phyloP scores from a whole-genome alignment of 2,113 vertebrate species.

The Amia ocellicauda region DNA sequence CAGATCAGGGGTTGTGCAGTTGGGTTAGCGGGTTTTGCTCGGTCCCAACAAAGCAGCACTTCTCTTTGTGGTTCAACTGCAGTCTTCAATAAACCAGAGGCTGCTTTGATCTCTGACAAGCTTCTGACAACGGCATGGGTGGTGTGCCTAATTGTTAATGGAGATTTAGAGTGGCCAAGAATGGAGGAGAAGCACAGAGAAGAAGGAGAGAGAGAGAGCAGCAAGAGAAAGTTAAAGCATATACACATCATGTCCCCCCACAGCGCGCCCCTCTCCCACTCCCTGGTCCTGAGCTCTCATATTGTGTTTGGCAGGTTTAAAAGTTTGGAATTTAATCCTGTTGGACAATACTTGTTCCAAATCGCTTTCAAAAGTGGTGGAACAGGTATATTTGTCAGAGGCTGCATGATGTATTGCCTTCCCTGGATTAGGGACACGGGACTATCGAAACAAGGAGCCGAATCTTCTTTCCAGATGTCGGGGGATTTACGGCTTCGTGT shows the following conservation, averaged over 20 bases:
- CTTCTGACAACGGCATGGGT: no score
- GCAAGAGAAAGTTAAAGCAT: not conserved
- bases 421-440: constrained; percentile 30
- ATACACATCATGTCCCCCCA: not conserved
- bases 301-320: constrained; percentile 48
- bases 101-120: no score
- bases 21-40: no score
- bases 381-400: constrained; percentile 48
- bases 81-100: no score
- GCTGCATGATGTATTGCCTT: constrained; percentile 39
- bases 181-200: no score
- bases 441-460: constrained; percentile 33
- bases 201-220: no score
- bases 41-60: no score
- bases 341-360: constrained; percentile 36
- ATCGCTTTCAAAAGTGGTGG: constrained; percentile 39
- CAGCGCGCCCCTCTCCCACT: not conserved
- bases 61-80: no score
- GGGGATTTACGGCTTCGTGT: constrained; percentile 37
- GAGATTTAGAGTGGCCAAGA: no score
- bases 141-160: no score
- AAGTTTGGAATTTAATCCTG: constrained; percentile 38
- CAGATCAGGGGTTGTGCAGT: no score
- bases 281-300: constrained; percentile 35
- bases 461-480: constrained; percentile 53